Conservation (phyloP, 1,140 invertebrate species). For the Ostrea denselamellosa region DNA sequence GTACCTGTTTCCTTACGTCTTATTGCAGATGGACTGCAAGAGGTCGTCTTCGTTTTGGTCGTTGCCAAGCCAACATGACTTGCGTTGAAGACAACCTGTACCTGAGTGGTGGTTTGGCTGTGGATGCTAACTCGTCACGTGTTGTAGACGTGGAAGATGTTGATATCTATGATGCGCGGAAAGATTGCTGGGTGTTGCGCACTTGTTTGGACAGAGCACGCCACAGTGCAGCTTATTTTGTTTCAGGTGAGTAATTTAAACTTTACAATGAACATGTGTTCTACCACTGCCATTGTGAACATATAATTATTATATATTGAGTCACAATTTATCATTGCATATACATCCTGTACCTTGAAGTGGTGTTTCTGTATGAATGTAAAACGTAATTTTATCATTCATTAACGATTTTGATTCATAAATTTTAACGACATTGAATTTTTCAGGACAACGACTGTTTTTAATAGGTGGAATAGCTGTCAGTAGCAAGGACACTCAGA, state of each 20-base stretch:
- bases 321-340: not conserved
- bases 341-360: not conserved
- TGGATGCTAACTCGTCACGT: not conserved
- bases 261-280: not conserved
- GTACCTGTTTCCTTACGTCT: not conserved
- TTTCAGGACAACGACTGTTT: not conserved
- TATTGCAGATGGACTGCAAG: slow-evolving; percentile 54
- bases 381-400: not conserved
- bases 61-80: slow-evolving; percentile 59
- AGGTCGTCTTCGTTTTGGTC: slow-evolving; percentile 49
- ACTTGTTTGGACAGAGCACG: slow-evolving; percentile 46
- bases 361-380: not conserved
- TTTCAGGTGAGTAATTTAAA: slow-evolving; percentile 49
- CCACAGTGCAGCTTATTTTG: slow-evolving; percentile 55
- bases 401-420: not conserved
- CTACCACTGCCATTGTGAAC: too few species aligned
- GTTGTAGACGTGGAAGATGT: slow-evolving; percentile 48
- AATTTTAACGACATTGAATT: too few species aligned
- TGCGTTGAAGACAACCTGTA: slow-evolving; percentile 41
- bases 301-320: too few species aligned
- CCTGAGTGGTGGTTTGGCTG: slow-evolving; percentile 59
- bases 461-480: not conserved
- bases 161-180: slow-evolving; percentile 52
- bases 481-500: not conserved
- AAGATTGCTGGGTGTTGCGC: slow-evolving; percentile 51